Evolutionary conservation across 2,113 vertebrate species (phyloP), one percentile per base, ranked within the genome.

Genomic region (Larimichthys crocea): DNA sequence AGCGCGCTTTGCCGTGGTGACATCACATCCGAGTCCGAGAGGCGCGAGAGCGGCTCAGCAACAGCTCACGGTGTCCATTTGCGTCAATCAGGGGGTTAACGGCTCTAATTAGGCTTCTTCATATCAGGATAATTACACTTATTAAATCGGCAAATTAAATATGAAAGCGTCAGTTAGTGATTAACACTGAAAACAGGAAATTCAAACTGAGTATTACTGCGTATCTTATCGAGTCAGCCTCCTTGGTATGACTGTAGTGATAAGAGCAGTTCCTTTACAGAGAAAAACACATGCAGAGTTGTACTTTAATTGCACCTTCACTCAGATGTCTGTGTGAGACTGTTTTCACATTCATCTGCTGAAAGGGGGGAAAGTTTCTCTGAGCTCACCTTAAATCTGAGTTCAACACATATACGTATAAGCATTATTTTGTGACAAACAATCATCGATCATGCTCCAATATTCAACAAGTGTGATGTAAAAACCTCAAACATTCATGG

Each of bases 11-110:
- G 85, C 74, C 83, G 87, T 75, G 81, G 35, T 88, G 91, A 94
- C 94, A 29, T 93, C 93, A 94, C 76, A 88, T 89, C 89, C 92
- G 89, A 88, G 82, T 90, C 69, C 86, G 0, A 85, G 94, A 94
- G 62, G 94, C 92, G 79, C 80, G 86, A 76, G 73, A 81, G 74
- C 44, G 29, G 62, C 67, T 56, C 49, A 7, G 66, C 72, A 83
- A 26, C 49, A 9, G 66, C 72, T 84, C 83, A 16, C 65, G 14
- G 80, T 68, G 84, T 76, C 62, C 65, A 35, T 84, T 74, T 92
- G 69, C 94, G 92, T 94, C 91, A 95, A 68, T 90, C 88, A 72
- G 26, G 81, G 42, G 60, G 85, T 59, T 71, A 24, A 82, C 17
- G 80, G 68, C 73, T 67, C 73, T 85, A 91, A 90, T 92, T 67